A percentile compares a stretch with the other conserved stretches of the same genome.
Evolutionary conservation across 2,797 vertebrate genomes (phyloP).

Genomic region (Dipus sagitta): DNA sequence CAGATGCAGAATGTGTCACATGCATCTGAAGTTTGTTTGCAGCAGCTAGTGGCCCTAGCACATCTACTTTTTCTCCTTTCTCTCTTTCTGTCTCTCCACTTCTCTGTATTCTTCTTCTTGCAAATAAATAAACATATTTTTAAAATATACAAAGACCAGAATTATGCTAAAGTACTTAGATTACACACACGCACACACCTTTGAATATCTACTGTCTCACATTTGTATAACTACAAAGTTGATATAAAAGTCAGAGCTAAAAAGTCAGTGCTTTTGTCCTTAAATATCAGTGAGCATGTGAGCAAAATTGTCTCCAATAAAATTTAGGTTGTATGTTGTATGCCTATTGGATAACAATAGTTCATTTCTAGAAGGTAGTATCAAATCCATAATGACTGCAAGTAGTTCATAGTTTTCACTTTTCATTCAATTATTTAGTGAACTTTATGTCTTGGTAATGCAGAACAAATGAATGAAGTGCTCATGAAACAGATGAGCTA

Average conservation of each 20-base stretch:
- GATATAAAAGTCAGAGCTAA: background rate
- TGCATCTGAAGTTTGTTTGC: too few relatives aligned
- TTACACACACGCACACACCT: background rate
- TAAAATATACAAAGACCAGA: background rate
- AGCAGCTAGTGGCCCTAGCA: too few relatives aligned
- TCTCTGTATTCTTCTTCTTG: too few relatives aligned
- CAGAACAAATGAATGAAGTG: conserved; percentile 73
- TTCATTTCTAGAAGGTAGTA: conserved; percentile 57
- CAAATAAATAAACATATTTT: background rate
- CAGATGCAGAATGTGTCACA: too few relatives aligned
- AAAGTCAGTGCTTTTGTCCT: conserved; percentile 44
- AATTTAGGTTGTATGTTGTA: conserved; percentile 36
- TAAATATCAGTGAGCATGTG: background rate
- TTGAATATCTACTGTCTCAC: background rate
- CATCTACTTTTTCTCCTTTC: too few relatives aligned
- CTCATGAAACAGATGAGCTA: conserved; percentile 73
- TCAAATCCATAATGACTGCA: conserved; percentile 60
- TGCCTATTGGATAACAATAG: conserved; percentile 39
- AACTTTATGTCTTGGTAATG: conserved; percentile 69
- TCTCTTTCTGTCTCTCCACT: too few relatives aligned
- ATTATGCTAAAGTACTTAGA: conserved; percentile 16
- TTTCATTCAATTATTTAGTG: conserved; percentile 76
- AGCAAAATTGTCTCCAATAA: conserved; percentile 14
- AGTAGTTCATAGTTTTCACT: conserved; percentile 64
- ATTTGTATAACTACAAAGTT: conserved; percentile 61